A percentile compares a stretch with the other conserved stretches of the same genome.
phyloP scores from a whole-genome alignment of 2,797 vertebrate genomes.

The Peromyscus melanophrys region DNA sequence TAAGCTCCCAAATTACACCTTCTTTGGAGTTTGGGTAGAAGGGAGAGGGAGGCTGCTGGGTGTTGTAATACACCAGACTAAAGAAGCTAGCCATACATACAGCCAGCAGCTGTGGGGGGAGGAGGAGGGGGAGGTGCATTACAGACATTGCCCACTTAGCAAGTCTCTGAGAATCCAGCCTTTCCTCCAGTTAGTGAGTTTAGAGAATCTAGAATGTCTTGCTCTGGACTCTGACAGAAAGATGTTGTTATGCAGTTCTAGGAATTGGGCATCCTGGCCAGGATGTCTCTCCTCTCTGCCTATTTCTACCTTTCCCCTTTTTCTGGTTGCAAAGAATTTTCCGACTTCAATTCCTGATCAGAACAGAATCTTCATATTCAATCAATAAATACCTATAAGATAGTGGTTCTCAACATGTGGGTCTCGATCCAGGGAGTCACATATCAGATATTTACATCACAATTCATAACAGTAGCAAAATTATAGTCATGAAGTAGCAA shows the following conservation, averaged over 20 bases:
- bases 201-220: constrained; percentile 27
- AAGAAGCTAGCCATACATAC: not conserved
- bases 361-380: not conserved
- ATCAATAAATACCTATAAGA: not conserved
- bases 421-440: not conserved
- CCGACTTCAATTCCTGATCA: not conserved
- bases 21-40: constrained; percentile 36
- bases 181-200: constrained; percentile 21
- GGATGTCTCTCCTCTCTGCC: constrained; percentile 3
- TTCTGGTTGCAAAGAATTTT: constrained; percentile 15
- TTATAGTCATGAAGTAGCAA: too few species aligned
- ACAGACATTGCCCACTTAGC: not conserved
- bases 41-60: not conserved
- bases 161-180: constrained; percentile 30
- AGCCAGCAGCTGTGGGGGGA: not conserved
- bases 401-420: not conserved
- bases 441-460: not conserved
- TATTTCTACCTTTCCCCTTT: not conserved
- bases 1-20: constrained; percentile 20
- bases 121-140: not conserved
- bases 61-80: too few species aligned
- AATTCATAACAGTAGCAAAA: not conserved
- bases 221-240: not conserved
- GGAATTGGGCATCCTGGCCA: not conserved
- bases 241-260: not conserved